A percentile compares a stretch with the other conserved stretches of the same genome.
Evolutionary conservation across 92 coral and sea anemone species (phyloP).

Genomic region (Heteractis magnifica): DNA sequence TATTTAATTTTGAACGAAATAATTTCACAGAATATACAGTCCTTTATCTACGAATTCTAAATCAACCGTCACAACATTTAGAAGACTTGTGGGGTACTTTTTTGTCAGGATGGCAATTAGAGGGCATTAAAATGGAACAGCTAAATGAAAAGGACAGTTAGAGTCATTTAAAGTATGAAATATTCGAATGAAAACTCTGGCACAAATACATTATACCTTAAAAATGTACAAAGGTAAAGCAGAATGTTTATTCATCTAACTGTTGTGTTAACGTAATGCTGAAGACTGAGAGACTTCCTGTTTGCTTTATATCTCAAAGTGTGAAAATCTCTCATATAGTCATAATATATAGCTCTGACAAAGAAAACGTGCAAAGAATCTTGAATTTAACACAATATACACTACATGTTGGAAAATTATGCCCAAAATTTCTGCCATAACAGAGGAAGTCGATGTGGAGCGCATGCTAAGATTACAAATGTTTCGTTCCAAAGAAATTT

Average conservation of each 20-base stretch:
- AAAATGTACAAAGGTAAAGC: not conserved
- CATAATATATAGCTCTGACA: not conserved
- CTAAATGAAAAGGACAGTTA: not conserved
- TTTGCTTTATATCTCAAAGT: not conserved
- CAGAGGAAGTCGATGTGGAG: too few species aligned
- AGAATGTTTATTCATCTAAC: not conserved
- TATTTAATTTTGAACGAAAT: not conserved
- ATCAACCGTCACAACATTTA: not conserved
- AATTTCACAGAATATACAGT: not conserved
- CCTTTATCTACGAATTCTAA: not conserved
- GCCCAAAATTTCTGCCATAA: not conserved
- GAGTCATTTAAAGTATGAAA: too few species aligned
- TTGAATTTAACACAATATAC: not conserved
- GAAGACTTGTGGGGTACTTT: not conserved
- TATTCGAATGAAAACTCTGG: too few species aligned
- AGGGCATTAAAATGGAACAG: not conserved
- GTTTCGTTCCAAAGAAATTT: too few species aligned
- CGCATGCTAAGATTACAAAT: too few species aligned
- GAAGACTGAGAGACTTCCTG: not conserved
- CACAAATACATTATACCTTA: too few species aligned
- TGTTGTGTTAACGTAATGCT: not conserved
- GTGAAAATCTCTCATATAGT: not conserved
- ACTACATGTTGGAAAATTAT: not conserved
- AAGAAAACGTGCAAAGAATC: not conserved
- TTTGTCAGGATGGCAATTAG: not conserved